Conservation (phyloP, 2,888 invertebrate species). For the Myopa testacea region DNA sequence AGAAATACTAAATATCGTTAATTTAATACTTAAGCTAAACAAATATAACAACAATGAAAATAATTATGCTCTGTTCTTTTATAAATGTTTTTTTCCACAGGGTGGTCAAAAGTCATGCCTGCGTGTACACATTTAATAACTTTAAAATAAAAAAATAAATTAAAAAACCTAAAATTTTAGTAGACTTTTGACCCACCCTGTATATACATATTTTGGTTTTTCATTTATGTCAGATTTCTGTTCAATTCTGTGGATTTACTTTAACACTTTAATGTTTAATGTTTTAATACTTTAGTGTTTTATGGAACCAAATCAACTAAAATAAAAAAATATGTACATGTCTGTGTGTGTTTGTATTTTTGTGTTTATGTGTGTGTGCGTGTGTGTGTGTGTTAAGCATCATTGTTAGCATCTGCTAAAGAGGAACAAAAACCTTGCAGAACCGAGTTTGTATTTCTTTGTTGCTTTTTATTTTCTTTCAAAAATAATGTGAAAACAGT, state of each 20-base stretch:
- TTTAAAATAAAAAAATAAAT: too few species aligned
- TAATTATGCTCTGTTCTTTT: background rate
- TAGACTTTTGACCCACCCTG: too few species aligned
- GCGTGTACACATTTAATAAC: too few species aligned
- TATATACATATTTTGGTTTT: conserved; percentile 11
- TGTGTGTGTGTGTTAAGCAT: conserved; percentile 46
- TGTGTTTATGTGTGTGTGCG: conserved; percentile 42
- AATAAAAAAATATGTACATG: too few species aligned
- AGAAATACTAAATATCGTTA: background rate
- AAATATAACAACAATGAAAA: conserved; percentile 25
- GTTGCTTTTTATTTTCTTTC: conserved; percentile 20
- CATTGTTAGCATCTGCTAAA: conserved; percentile 44
- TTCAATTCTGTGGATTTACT: too few species aligned
- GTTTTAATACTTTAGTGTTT: too few species aligned
- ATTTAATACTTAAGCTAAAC: conserved; percentile 4
- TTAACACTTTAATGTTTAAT: too few species aligned
- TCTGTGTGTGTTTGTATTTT: conserved; percentile 29
- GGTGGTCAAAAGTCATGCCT: too few species aligned
- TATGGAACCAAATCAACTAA: too few species aligned
- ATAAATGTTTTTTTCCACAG: background rate
- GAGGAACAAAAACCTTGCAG: background rate
- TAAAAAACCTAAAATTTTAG: too few species aligned
- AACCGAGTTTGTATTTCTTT: background rate
- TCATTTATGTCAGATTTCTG: background rate
- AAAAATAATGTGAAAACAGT: too few species aligned